Evolutionary conservation across 2,113 vertebrate genomes (phyloP), one percentile per base, ranked within the genome.

Genomic region (Rhagologus leucostigma): DNA sequence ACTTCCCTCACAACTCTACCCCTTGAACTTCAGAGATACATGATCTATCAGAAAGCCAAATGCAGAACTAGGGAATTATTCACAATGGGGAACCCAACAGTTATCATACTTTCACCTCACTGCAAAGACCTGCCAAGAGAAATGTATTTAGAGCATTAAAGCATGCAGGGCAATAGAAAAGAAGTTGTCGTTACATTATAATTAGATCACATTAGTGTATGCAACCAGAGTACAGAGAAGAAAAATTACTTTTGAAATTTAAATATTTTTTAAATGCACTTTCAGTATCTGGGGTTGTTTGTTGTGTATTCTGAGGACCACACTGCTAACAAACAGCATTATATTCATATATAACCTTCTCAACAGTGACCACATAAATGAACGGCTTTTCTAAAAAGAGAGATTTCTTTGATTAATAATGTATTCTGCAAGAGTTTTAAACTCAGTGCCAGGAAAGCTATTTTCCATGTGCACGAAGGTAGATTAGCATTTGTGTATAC

Each of bases 341-440:
- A 56, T 91, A 60, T 93, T 84, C 89, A 75, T 95, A 93, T 94
- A 39, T 87, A 93, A 49, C 44, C 50, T 95, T 95, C 87, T 81
- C 95, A 90, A 94, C 7, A 23, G 85, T 70, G 82, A 96, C 57
- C 91, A 94, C 49, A 69, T 89, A 97, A 97, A 96, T 83, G 70
- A 97, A 21, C 92, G 84, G 90, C 42, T 80, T 95, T 95, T 97
- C 71, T 71, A 81, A 91, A 95, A 92, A 41, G 76, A 80, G 59
- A 78, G 39, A 85, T 35, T 89, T 94, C 70, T 76, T 89, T 24
- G 5, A 93, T 97, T 96, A 98, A 97, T 97, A 97, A 97, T 88
- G 91, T 76, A 96, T 97, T 96, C 91, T 84, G 69, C 26, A n/a
- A 9, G 59, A 96, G 94, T 96, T 97, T 93, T 78, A 76, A 91